These are phyloP conservation scores for Sminthurinus signatus DNA, from an alignment of 1,140 invertebrate species.

Conservation along the genomic window DNA sequence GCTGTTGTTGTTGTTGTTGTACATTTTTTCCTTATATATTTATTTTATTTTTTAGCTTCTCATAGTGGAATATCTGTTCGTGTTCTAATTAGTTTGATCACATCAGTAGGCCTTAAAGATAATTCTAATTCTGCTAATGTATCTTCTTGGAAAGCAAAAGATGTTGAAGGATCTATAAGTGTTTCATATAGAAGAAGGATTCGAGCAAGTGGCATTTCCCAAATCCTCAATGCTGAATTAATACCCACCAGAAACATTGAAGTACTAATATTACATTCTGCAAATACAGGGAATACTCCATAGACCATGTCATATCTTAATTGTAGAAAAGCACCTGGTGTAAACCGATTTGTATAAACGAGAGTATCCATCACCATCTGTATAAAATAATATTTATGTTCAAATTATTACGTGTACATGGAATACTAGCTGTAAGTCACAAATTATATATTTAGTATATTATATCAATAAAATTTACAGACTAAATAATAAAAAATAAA, in stretches of 20 bases:
- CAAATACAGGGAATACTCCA: slow-evolving; percentile 28
- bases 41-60: too few species aligned
- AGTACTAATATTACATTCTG: slow-evolving; percentile 10
- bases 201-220: slow-evolving; percentile 22
- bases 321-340: slow-evolving; percentile 24
- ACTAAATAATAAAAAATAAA: too few species aligned
- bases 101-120: slow-evolving; percentile 21
- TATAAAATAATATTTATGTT: not conserved
- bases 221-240: slow-evolving; percentile 20
- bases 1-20: too few species aligned
- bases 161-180: not conserved
- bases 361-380: slow-evolving; percentile 31
- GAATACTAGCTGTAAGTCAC: too few species aligned
- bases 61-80: too few species aligned
- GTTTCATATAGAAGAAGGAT: slow-evolving; percentile 26
- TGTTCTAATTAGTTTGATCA: slow-evolving; percentile 16
- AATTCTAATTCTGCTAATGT: slow-evolving; percentile 22
- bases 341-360: slow-evolving; percentile 22
- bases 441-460: too few species aligned
- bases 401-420: too few species aligned
- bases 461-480: too few species aligned
- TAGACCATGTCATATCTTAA: slow-evolving; percentile 22
- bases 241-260: slow-evolving; percentile 26
- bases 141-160: slow-evolving; percentile 13
- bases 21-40: too few species aligned